Conservation (phyloP, 1,140 invertebrate species). For the Meloidogyne chitwoodi region DNA sequence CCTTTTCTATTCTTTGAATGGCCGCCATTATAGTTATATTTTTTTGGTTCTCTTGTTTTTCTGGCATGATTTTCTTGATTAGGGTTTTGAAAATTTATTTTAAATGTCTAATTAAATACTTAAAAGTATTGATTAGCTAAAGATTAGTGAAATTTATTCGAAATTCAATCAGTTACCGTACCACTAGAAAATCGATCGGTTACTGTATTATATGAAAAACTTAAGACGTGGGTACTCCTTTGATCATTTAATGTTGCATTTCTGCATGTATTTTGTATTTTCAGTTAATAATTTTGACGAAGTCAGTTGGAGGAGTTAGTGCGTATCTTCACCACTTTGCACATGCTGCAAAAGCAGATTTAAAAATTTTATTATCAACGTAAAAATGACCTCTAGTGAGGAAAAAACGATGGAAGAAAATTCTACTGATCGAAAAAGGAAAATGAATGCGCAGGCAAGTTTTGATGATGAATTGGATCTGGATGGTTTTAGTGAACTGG, state of each 20-base stretch:
- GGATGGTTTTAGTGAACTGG: constrained; percentile 29
- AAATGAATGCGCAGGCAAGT: constrained; percentile 22
- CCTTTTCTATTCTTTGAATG: neutral
- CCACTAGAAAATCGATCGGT: neutral
- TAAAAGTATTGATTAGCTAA: neutral
- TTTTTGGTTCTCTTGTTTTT: neutral
- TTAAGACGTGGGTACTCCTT: neutral
- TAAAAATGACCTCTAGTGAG: neutral
- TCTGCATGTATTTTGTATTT: neutral
- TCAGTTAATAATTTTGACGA: neutral
- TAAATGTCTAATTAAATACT: neutral
- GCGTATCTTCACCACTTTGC: neutral
- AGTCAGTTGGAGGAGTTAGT: neutral
- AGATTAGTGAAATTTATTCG: neutral
- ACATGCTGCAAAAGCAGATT: neutral
- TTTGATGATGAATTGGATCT: constrained; percentile 30
- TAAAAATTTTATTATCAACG: neutral
- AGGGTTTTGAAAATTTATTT: neutral
- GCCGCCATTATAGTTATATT: neutral
- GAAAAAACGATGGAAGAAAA: constrained; percentile 8
- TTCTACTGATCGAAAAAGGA: constrained; percentile 10
- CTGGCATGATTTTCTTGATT: neutral
- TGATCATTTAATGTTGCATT: neutral
- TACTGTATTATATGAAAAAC: neutral
- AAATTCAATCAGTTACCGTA: neutral